Evolutionary conservation across 2,113 vertebrate genomes (phyloP), one percentile per base, ranked within the genome.

Genomic region (Prunella fulvescens): DNA sequence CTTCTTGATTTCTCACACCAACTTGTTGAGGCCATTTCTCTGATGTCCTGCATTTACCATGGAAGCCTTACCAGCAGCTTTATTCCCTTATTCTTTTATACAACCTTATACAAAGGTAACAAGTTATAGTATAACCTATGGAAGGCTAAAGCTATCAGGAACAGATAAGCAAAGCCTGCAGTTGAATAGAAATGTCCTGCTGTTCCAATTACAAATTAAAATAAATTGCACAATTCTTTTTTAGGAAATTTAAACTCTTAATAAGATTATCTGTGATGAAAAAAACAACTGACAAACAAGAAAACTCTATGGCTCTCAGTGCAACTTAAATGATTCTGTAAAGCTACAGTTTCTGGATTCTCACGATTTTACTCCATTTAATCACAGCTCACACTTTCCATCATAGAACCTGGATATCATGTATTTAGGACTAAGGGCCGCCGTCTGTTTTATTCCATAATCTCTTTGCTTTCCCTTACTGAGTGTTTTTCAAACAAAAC

Each of bases 391-490:
- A 72, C 14, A 53, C 25, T 77, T 47, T 64, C 72, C 40, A 93
- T 45, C 81, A 48, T 2, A 53, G 83, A 85, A 73, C 40, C 60
- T 61, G 13, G 44, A 39, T 87, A 85, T 79, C 57, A 54, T 81
- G 89, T 82, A 50, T 92, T 88, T 48, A 72, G 67, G 84, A 66
- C 80, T 67, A 92, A 94, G 57, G 53, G 61, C 88, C 47, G 79
- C 64, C 53, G 19, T 77, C 54, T 47, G 33, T 96, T 95, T 97
- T 91, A 84, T 96, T 88, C 71, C 71, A 91, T 97, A 97, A 93
- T 91, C 90, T 93, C 92, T 96, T 74, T 79, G 85, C 92, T 97
- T 97, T 92, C 92, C 91, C 93, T 96, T 54, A 89, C 89, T 94
- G 82, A 86, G 61, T 88, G 86, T 92, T 94, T 96, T 92, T 92